These are phyloP conservation scores for Zootermopsis nevadensis DNA, from an alignment of 2,888 invertebrate genomes.

Conservation along the genomic window DNA sequence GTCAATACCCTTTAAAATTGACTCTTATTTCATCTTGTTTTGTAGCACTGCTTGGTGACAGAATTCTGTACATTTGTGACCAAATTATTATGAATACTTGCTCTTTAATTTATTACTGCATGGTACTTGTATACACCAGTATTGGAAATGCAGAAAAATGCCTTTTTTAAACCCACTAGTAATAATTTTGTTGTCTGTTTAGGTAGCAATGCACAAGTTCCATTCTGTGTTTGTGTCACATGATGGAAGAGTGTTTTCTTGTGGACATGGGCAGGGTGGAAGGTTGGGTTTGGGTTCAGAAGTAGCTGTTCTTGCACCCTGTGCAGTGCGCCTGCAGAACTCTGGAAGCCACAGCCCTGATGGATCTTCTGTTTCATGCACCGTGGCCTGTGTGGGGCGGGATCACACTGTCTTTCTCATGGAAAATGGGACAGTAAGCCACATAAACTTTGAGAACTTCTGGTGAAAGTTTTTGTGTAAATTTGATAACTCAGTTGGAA, in stretches of 20 bases:
- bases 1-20: too few species aligned
- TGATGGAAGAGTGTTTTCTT: constrained; percentile 74
- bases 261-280: constrained; percentile 85
- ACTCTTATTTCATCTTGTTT: too few species aligned
- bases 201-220: constrained; percentile 81
- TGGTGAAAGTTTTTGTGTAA: too few species aligned
- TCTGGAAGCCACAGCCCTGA: constrained; percentile 45
- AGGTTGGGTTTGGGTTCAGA: constrained; percentile 77
- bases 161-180: background rate
- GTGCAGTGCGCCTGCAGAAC: constrained; percentile 59
- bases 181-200: constrained; percentile 52
- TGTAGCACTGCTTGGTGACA: too few species aligned
- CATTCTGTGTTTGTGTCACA: constrained; percentile 76
- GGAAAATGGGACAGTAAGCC: constrained; percentile 71
- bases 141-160: background rate
- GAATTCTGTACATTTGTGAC: too few species aligned
- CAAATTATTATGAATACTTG: too few species aligned
- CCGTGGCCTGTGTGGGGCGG: constrained; percentile 69
- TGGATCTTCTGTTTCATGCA: constrained; percentile 61
- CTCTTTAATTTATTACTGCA: too few species aligned
- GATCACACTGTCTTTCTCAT: constrained; percentile 77
- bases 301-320: constrained; percentile 69
- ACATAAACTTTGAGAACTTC: background rate
- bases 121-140: background rate
- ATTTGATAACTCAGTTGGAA: too few species aligned